Base-by-base conservation (phyloP, 2,888 invertebrate species). In the Orthosia gothica region DNA sequence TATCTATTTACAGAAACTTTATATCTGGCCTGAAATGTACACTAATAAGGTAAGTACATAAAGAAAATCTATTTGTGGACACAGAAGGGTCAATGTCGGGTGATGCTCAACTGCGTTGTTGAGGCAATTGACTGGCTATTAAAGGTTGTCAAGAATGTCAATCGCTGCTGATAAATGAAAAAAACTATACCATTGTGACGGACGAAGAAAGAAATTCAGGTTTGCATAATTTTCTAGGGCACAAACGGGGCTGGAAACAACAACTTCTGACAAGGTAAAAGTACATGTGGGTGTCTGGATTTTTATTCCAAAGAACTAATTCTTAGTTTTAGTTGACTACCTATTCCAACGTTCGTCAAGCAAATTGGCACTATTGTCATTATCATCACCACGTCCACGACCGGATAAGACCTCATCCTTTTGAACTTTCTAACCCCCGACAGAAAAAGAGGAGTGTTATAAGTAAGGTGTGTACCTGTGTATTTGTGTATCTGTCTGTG, bases 21-120 rank as follows among this genome's bases (percentile, higher is more conserved):
- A n/a, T 54, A 47, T 26, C 50, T 81, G 32, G 13, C 57, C 23
- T 20, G 61, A 71, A 86, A 79, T 78, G 70, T 65, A 76, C 61
- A 74, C 70, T 79, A 76, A 80, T 76, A 70, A 52, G 61, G 15
- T 57, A 49, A 59, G 16, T 57, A 84, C 77, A 86, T 85, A 84
- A 81, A 81, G 74, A 61, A 69, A 59, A 64, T 89, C 89, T 93
- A 92, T 93, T 91, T 92, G 69, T 85, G 84, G 84, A 83, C 70
- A 20, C 66, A 74, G 68, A 76, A 85, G 82, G 87, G 89, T 88
- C 91, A 91, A 89, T 90, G 91, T 88, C 86, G 85, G 70, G 68
- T 67, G 70, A 82, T 85, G 76, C 70, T 76, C 62, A 76, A 71
- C 79, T 70, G 74, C 67, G 79, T 84, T 79, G 84, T 89, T 87